Percentiles rank a stretch among this genome's conserved stretches.
phyloP scores from a whole-genome alignment of 2,888 invertebrate genomes.

The Lepidochitona cinerea region DNA sequence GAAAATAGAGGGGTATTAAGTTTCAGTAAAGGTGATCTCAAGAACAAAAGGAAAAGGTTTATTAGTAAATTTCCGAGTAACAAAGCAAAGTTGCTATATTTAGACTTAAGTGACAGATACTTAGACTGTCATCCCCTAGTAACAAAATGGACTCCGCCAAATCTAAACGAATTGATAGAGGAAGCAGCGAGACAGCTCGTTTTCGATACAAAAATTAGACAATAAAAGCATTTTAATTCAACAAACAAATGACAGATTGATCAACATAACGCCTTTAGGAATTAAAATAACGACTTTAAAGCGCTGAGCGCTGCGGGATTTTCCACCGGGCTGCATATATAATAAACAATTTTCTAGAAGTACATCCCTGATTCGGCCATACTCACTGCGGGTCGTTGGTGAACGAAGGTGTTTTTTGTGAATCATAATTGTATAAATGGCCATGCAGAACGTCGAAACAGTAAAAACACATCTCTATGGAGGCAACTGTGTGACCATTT shows the following conservation, averaged over 20 bases:
- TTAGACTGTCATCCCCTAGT: background rate
- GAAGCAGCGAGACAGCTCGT: no score
- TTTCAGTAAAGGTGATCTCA: no score
- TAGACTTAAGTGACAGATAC: background rate
- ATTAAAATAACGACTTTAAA: background rate
- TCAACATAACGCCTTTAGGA: no score
- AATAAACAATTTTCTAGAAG: background rate
- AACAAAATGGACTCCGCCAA: background rate
- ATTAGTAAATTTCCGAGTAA: no score
- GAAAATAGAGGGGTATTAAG: no score
- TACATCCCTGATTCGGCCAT: conserved; percentile 29
- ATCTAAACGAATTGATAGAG: background rate
- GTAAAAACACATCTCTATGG: conserved; percentile 94
- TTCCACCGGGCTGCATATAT: background rate
- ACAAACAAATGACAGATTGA: no score
- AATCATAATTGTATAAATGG: conserved; percentile 92
- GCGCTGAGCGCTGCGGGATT: background rate
- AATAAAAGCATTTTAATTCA: no score
- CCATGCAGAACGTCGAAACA: conserved; percentile 99
- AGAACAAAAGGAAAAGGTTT: no score
- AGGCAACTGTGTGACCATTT: conserved; percentile 63
- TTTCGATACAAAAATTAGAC: no score
- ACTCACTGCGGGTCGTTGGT: conserved; percentile 96
- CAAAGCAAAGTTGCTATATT: no score
- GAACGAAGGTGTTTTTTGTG: conserved; percentile 89